Conservation (phyloP, 2,113 vertebrate species). For the Gulo gulo region DNA sequence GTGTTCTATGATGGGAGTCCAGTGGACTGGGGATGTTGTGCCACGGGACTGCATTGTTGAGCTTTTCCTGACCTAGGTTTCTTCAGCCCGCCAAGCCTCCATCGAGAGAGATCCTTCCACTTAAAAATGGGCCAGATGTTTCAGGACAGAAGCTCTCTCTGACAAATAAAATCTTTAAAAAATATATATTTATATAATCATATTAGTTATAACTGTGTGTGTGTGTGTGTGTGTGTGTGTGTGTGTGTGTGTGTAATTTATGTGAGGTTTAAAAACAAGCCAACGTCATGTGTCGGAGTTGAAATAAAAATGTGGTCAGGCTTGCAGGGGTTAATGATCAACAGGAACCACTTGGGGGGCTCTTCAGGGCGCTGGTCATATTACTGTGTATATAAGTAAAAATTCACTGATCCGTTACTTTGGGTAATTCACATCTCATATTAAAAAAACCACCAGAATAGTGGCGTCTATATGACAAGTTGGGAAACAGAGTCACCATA, state of each 20-base stretch:
- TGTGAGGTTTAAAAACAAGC: too few relatives aligned
- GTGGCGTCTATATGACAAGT: too few relatives aligned
- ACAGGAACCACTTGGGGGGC: not conserved
- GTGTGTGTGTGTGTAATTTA: too few relatives aligned
- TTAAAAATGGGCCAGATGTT: not conserved
- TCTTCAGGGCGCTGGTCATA: not conserved
- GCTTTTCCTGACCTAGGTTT: not conserved
- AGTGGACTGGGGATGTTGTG: not conserved
- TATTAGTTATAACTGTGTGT: too few relatives aligned
- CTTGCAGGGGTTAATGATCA: not conserved
- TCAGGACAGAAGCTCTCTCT: not conserved
- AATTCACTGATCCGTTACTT: not conserved
- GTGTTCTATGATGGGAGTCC: too few relatives aligned
- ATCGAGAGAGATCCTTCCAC: not conserved
- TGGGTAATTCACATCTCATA: not conserved
- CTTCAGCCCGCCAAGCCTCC: not conserved
- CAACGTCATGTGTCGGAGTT: not conserved
- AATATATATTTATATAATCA: too few relatives aligned
- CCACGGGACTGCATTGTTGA: too few relatives aligned
- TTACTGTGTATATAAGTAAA: not conserved
- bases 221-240: too few relatives aligned
- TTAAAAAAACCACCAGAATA: not conserved
- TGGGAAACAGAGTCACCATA: not conserved
- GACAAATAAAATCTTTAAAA: too few relatives aligned
- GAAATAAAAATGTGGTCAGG: not conserved